Evolutionary conservation across 1,140 invertebrate genomes (phyloP), one percentile per base, ranked within the genome.

Genomic region (Harlomillsia oculata): DNA sequence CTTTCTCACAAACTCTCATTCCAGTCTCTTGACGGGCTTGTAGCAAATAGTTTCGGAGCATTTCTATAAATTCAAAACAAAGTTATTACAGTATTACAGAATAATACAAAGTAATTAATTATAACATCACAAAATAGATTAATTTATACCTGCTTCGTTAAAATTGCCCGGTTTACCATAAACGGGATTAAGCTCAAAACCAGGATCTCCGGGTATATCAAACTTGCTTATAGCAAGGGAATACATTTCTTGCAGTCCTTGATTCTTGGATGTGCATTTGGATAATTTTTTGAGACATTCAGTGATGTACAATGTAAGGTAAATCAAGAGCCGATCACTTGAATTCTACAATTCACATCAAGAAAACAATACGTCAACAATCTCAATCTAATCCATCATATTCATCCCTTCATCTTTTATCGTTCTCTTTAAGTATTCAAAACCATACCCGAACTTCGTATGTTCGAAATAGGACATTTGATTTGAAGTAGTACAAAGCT

Each of bases 391-490:
- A n/a, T n/a, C n/a, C n/a, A n/a, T n/a, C n/a, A n/a, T n/a, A n/a
- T n/a, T n/a, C n/a, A n/a, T n/a, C n/a, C n/a, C n/a, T n/a, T n/a
- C n/a, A n/a, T n/a, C n/a, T 9, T 34, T 34, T 9, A 34, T 34
- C 43, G 34, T 6, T 43, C 2, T 4, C 21, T 20, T 41, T 28
- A 14, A 40, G n/a, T 34, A 9, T 34, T n/a, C 32, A 9, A n/a
- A 34, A 9, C n/a, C 32, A 9, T 76, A 89, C 87, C 80, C 96
- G 97, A 53, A 98, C 94, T 76, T 99, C 95, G 73, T 97, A 99
- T 39, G 92, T 97, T 64, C 93, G 83, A 71, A 99, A 99, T 72
- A 99, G 99, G 6, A 99, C 94, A 76, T 99, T 99, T 2, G 97
- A 93, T 77, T 96, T 97, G 72, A 99, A 99, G 71, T 83, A 99